Percentiles rank a stretch among this genome's conserved stretches.
Evolutionary conservation across 2,797 vertebrate species (phyloP).

Genomic region (Molossus molossus): DNA sequence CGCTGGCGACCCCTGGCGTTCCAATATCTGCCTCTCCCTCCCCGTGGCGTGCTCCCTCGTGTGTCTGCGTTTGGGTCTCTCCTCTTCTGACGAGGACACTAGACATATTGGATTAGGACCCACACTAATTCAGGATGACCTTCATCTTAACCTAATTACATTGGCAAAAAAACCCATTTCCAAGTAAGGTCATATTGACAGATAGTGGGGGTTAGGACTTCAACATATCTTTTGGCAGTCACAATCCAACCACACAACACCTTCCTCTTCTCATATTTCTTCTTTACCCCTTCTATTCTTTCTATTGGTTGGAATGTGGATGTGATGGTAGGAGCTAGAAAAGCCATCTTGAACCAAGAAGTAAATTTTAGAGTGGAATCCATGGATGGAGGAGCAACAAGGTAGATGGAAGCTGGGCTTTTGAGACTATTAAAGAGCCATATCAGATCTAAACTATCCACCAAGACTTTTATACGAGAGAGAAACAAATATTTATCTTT

Average conservation of each 20-base stretch:
- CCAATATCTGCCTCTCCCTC: neutral
- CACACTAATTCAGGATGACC: neutral
- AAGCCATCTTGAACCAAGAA: neutral
- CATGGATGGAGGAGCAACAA: neutral
- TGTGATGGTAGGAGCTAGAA: neutral
- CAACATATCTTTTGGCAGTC: neutral
- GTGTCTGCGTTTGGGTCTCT: neutral
- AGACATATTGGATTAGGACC: neutral
- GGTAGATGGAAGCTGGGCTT: neutral
- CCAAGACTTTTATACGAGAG: neutral
- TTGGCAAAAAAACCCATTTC: neutral
- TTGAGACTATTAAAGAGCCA: neutral
- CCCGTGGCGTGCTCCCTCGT: neutral
- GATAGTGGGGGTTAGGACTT: neutral
- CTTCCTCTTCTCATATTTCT: neutral
- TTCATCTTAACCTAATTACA: neutral
- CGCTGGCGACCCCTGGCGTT: no score
- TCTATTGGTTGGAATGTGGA: neutral
- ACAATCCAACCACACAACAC: neutral
- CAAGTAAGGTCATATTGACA: neutral
- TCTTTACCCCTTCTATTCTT: neutral
- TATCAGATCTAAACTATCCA: neutral
- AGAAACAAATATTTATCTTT: conserved; percentile 22
- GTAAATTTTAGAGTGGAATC: neutral
- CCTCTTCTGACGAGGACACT: neutral